Base-by-base conservation (phyloP, 2,797 vertebrate genomes). In the Micrastur ruficollis region DNA sequence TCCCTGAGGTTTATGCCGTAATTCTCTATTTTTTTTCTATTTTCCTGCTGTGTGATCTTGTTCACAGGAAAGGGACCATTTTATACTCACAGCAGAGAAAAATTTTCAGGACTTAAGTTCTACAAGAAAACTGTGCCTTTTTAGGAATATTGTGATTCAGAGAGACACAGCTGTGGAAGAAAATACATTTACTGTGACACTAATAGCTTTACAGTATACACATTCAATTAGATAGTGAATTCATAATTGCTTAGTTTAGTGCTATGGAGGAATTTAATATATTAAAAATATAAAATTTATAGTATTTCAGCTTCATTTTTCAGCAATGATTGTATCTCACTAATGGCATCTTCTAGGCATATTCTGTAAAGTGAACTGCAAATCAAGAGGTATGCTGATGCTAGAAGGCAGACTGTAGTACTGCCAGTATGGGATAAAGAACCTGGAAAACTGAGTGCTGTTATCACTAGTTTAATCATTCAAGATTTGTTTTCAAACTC, bases 101-200 rank as follows among this genome's bases (percentile, higher is more conserved):
- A 88, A n/a, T 4, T 14, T 44, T 46, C 34, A 66, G 38, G 32
- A 42, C 53, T 79, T 36, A 42, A 78, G 25, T 27, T 83, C 21
- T 32, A 13, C 9, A 32, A 38, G 42, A 59, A 86, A 95, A 53
- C 47, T 74, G 2, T 0, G 1, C 8, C 4, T 71, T 96, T 89
- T 11, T 52, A 74, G 68, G 7, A 96, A 70, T 68, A n/a, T 55
- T 86, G 36, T 55, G 62, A 84, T 92, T 81, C 73, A 91, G 49
- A 88, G 67, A 44, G 23, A 68, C 67, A 42, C 4, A 65, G 29
- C 61, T 93, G 38, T 70, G 62, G 34, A 46, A 86, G 62, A 72
- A 94, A 92, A 94, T 86, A 50, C 31, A 44, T 94, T 87, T 86
- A 34, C 62, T 89, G 50, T 86, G 95, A 86, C 93, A 84, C 42